Evolutionary conservation across 1,140 invertebrate genomes (phyloP).

Genomic region (Neodiprion fabricii): DNA sequence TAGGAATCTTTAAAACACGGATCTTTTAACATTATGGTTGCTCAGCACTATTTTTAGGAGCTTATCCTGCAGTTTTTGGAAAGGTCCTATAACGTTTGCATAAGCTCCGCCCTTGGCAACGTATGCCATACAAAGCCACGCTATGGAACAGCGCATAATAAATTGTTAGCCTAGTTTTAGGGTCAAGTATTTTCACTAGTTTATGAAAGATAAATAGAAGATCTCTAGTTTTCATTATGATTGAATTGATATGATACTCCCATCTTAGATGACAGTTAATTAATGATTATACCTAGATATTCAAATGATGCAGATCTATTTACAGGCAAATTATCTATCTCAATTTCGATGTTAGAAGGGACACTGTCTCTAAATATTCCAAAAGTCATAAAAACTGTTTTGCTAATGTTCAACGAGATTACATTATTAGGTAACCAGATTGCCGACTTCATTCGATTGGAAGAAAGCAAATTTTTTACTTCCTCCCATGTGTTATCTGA

Average conservation of each 20-base stretch:
- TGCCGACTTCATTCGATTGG: neutral
- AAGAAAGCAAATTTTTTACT: neutral
- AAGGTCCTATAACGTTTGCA: too few relatives aligned
- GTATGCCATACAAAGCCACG: neutral
- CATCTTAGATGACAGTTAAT: neutral
- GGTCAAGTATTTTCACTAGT: neutral
- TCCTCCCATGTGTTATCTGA: neutral
- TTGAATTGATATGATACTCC: neutral
- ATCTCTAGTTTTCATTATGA: neutral
- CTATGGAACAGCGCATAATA: neutral
- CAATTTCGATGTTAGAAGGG: neutral
- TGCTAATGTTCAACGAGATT: neutral
- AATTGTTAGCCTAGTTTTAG: neutral
- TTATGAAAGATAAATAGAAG: neutral
- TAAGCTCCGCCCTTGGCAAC: too few relatives aligned
- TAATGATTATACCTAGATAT: neutral
- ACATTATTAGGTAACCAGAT: neutral
- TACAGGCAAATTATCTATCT: neutral
- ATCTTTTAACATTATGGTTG: too few relatives aligned
- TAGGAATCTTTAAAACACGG: too few relatives aligned
- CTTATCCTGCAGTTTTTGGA: too few relatives aligned
- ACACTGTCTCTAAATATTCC: neutral
- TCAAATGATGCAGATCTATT: neutral
- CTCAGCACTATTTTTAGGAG: too few relatives aligned
- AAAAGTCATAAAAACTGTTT: slow-evolving; percentile 3